Evolutionary conservation across 2,888 invertebrate genomes (phyloP).

Genomic region (Uropetala carovei): DNA sequence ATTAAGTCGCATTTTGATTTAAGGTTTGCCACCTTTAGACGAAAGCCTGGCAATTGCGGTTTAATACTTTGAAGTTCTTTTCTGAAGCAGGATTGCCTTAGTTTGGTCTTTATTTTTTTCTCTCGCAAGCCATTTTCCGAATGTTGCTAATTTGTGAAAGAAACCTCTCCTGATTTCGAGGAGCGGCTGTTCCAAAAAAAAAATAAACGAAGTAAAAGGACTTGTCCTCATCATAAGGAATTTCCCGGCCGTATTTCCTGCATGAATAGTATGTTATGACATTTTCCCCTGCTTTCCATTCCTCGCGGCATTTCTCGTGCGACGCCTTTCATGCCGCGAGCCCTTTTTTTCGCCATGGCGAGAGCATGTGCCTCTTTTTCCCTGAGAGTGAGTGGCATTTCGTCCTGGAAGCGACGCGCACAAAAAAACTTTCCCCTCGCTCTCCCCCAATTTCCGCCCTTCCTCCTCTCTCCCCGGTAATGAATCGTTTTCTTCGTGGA

Average conservation of each 20-base stretch:
- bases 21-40: no score
- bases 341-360: no score
- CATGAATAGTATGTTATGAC: slow-evolving; percentile 13
- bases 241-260: neutral
- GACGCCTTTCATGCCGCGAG: neutral
- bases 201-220: neutral
- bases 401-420: slow-evolving; percentile 22
- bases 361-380: no score
- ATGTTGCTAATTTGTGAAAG: neutral
- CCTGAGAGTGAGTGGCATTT: neutral
- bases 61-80: no score
- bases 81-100: no score
- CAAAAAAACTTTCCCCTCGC: slow-evolving; percentile 21
- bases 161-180: neutral
- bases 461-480: slow-evolving; percentile 23
- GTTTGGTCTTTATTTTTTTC: no score
- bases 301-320: neutral
- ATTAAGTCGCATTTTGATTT: no score
- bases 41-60: no score
- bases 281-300: neutral
- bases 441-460: slow-evolving; percentile 29
- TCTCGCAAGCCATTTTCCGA: neutral
- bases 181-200: neutral
- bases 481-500: slow-evolving; percentile 24
- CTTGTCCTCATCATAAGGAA: neutral